Evolutionary conservation across 2,113 vertebrate species (phyloP), one percentile per base, ranked within the genome.

Genomic region (Crypturellus undulatus): DNA sequence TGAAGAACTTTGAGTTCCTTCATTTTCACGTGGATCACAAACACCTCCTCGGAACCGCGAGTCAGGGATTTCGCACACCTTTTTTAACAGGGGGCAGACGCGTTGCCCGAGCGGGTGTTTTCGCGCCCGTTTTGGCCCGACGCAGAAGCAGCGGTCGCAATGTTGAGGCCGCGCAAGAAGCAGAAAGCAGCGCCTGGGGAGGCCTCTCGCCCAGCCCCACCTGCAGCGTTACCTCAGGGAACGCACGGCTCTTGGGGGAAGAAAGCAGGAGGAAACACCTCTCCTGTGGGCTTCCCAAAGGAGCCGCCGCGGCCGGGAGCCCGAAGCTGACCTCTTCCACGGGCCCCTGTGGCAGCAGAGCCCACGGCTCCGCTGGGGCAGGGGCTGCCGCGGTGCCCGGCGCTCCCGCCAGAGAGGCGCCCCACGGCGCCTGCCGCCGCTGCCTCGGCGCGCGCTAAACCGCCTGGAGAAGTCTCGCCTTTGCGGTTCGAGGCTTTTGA

Each of bases 101-200:
- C 26, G 42, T 42, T 62, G 69, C 70, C 82, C 59, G 69, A 10
- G 3, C 28, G 2, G 25, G 6, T 4, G 3, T 19, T 7, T 34
- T 91, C 59, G 71, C 71, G 26, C n/a, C 81, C 6, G 0, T 2
- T 5, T 0, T 5, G 32, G 70, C 62, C 64, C 0, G 28, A 72
- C 73, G 49, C 62, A 5, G 28, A 54, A 47, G 42, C 16, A 49
- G 5, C n/a, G 2, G 2, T 1, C 12, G 1, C 1, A 0, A 21
- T 8, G 9, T 30, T 6, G 3, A 43, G 62, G 70, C 76, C 30
- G 0, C 85, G 34, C 60, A 80, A 76, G 92, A 93, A 92, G 96
- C 21, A 24, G 49, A 49, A 9, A 11, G 49, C 49, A 22, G 49
- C 21, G 10, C 7, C 21, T 19, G 21, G 49, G 49, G 21, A 11